A percentile compares a stretch with the other conserved stretches of the same genome.
These are phyloP conservation scores for Homalodisca vitripennis DNA, from an alignment of 1,140 invertebrate species.

Conservation along the genomic window DNA sequence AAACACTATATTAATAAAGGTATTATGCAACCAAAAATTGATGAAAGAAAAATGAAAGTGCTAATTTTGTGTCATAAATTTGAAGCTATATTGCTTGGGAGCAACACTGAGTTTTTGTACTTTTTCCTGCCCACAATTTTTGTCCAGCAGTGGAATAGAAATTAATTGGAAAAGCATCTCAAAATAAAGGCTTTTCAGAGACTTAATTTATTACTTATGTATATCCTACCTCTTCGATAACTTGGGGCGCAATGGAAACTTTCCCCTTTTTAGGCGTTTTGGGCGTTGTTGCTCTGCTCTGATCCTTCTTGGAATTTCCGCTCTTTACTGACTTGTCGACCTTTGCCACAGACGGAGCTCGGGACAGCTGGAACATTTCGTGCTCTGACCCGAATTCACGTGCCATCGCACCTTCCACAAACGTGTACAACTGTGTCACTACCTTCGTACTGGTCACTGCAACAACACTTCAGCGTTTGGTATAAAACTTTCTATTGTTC, in stretches of 20 bases:
- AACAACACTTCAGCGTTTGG: neutral
- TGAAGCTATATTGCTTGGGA: too few relatives aligned
- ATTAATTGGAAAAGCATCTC: too few relatives aligned
- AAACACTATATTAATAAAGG: too few relatives aligned
- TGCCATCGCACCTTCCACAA: neutral
- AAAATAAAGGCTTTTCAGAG: neutral
- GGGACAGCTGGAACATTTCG: neutral
- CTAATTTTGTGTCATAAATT: too few relatives aligned
- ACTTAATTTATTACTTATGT: neutral
- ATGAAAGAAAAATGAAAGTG: too few relatives aligned
- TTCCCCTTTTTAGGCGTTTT: neutral
- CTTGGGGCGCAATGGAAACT: neutral
- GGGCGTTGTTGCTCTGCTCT: neutral
- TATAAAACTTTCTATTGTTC: neutral
- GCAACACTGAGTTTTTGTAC: too few relatives aligned
- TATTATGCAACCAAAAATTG: too few relatives aligned
- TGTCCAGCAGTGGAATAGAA: too few relatives aligned
- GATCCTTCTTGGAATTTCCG: neutral
- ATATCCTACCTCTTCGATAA: neutral
- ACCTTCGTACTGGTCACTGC: neutral
- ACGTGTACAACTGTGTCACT: neutral
- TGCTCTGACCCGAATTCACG: neutral
- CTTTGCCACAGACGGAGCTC: too few relatives aligned
- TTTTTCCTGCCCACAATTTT: too few relatives aligned
- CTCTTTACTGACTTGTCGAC: too few relatives aligned